Base-by-base conservation (phyloP, 2,888 invertebrate genomes). In the Leptothorax acervorum region DNA sequence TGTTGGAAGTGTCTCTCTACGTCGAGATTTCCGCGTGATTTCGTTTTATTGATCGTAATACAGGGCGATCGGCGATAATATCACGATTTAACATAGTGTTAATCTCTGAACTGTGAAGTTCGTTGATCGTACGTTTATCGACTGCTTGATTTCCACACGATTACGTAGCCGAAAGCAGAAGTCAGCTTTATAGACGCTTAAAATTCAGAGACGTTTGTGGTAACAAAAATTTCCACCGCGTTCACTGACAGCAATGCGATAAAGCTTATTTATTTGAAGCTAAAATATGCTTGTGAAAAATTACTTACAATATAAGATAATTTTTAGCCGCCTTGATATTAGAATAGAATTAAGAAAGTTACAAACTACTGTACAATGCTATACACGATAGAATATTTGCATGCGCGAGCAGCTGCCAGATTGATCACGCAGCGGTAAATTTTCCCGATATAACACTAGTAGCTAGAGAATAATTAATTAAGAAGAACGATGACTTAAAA, bases 1-100 rank as follows among this genome's bases (percentile, higher is more conserved):
- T 83, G 45, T 82, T 62, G 62, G 42, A 73, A 71, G 63, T 75
- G 84, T 86, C 71, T 86, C 83, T 87, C 45, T 65, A 55, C 60
- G 28, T 51, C 31, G 45, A 76, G 68, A 73, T 62, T 53, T 76
- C 60, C 62, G 23, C 63, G 39, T 82, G 84, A 89, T 86, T 87
- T 66, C 83, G 79, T 89, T 89, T 89, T 89, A 85, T 88, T 84
- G 88, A 89, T 89, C 85, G 81, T 85, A 75, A 85, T 85, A 85
- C 85, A 87, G 86, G 45, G 18, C 18, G 42, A n/a, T 23, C 23
- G 3, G 3, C 31, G 35, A 45, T 48, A 71, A 73, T 48, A 55
- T 55, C 68, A 28, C 12, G 45, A 55, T 51, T 73, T 81, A 71
- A 48, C 71, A 39, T 12, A 71, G 18, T 12, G 23, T 3, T 70